These are phyloP conservation scores for Dendropsophus ebraccatus DNA, from an alignment of 2,113 vertebrate genomes.

Conservation along the genomic window DNA sequence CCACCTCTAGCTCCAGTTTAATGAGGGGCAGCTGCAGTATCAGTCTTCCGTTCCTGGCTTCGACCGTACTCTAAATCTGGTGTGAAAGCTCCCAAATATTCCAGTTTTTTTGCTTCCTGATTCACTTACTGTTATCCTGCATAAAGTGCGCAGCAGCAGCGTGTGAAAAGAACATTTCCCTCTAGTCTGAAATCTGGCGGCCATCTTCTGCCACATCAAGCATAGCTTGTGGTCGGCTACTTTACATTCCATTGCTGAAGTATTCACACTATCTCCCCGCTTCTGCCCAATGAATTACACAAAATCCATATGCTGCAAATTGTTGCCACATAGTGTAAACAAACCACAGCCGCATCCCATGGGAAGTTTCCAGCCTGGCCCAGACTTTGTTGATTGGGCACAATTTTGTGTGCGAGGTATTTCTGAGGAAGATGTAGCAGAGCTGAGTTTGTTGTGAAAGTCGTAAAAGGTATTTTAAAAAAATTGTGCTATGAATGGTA, in stretches of 20 bases:
- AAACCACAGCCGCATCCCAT: background rate
- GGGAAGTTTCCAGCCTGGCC: background rate
- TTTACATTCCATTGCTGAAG: slow-evolving; percentile 10
- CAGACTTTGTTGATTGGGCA: background rate
- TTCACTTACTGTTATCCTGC: background rate
- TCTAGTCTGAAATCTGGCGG: background rate
- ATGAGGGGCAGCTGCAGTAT: slow-evolving; percentile 17
- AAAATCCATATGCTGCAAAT: slow-evolving; percentile 38
- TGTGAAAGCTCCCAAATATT: slow-evolving; percentile 22
- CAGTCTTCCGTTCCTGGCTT: background rate
- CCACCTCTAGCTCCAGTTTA: background rate
- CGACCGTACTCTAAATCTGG: background rate
- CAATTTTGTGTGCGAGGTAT: too few species aligned
- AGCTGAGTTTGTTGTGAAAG: background rate
- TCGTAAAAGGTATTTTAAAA: too few species aligned
- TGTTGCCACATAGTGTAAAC: slow-evolving; percentile 28
- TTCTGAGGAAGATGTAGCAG: background rate
- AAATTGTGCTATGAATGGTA: background rate
- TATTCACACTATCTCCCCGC: slow-evolving; percentile 36
- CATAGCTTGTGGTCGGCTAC: slow-evolving; percentile 21
- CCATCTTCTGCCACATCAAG: slow-evolving; percentile 19
- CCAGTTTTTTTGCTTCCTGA: background rate
- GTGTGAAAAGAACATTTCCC: slow-evolving; percentile 21
- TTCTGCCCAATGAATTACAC: slow-evolving; percentile 15
- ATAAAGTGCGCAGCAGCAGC: background rate